Base-by-base conservation (phyloP, 2,113 vertebrate species). In the Microtus oregoni region DNA sequence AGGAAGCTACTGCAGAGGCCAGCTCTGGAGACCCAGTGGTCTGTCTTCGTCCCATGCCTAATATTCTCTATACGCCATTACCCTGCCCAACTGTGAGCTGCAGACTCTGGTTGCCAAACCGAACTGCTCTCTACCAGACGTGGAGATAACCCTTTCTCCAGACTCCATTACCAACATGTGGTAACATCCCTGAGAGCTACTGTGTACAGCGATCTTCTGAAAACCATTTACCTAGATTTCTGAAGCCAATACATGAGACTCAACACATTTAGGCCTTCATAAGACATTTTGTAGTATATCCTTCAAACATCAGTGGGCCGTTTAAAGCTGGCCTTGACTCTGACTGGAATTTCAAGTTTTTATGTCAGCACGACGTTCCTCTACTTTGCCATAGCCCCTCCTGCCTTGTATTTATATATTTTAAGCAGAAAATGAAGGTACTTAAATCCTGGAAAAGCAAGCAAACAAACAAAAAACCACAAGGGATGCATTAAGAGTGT, bases 1-100 rank as follows among this genome's bases (percentile, higher is more conserved):
- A 55, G 10, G 52, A 55, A 55, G 52, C 55, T 17, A 3, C 58
- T 7, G 55, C 55, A 58, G 55, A 58, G 55, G 55, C 55, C 55
- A 58, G 17, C 55, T 58, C 58, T 8, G 52, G 35, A 77, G 63
- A 63, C 98, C 99, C 96, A 99, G 99, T 2, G 99, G 99, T 0
- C 86, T 98, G 44, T 98, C 99, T 0, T 98, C 0, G 85, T 98
- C 99, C 99, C 0, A 98, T 98, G 26, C 99, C 99, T 12, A 99
- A 99, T 6, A 99, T 99, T 44, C 99, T 99, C 96, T 99, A 99
- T 0, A 99, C 99, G 13, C 98, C 99, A 32, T 99, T 99, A 98
- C 99, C 0, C 98, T 99, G 76, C 26, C 55, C 41, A 20, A 1
- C 19, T 35, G 28, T 67, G 44, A 86, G 83, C 82, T 67, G 10